phyloP scores from a whole-genome alignment of 2,113 vertebrate genomes.

The Pomatostomus ruficeps region DNA sequence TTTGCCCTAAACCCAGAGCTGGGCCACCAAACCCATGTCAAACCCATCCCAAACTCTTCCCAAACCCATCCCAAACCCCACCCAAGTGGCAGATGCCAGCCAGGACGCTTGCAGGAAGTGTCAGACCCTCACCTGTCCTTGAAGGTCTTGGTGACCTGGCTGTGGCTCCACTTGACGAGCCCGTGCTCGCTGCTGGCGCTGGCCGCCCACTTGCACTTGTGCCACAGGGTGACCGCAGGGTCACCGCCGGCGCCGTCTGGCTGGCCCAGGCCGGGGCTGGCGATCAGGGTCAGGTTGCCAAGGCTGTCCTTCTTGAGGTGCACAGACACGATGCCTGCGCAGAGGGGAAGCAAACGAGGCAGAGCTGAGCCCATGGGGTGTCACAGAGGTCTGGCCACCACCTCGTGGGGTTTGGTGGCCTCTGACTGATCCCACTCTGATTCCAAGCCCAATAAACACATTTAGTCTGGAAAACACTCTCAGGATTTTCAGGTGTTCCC shows the following conservation, averaged over 20 bases:
- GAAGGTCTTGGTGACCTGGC: constrained; percentile 19
- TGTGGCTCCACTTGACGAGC: constrained; percentile 35
- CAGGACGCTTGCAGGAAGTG: neutral
- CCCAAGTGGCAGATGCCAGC: neutral
- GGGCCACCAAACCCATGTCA: neutral
- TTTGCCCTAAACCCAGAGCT: neutral
- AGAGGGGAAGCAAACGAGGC: neutral
- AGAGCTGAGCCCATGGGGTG: neutral
- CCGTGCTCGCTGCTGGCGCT: neutral
- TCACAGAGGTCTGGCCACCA: neutral
- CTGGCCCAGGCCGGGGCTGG: constrained; percentile 53
- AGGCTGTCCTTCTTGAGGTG: constrained; percentile 68
- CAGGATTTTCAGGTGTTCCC: neutral
- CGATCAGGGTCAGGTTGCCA: constrained; percentile 65
- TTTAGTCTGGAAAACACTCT: neutral
- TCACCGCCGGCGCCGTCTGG: neutral
- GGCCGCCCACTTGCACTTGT: constrained; percentile 42
- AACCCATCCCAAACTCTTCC: neutral
- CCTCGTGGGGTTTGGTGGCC: neutral
- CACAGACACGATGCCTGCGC: constrained; percentile 64
- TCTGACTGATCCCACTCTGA: neutral
- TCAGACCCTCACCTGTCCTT: constrained; percentile 64
- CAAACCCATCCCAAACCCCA: neutral
- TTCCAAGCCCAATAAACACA: neutral
- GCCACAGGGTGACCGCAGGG: constrained; percentile 22